A percentile compares a stretch with the other conserved stretches of the same genome.
These are phyloP conservation scores for Hypocryptadius cinnamomeus DNA, from an alignment of 2,113 vertebrate species.

Conservation along the genomic window DNA sequence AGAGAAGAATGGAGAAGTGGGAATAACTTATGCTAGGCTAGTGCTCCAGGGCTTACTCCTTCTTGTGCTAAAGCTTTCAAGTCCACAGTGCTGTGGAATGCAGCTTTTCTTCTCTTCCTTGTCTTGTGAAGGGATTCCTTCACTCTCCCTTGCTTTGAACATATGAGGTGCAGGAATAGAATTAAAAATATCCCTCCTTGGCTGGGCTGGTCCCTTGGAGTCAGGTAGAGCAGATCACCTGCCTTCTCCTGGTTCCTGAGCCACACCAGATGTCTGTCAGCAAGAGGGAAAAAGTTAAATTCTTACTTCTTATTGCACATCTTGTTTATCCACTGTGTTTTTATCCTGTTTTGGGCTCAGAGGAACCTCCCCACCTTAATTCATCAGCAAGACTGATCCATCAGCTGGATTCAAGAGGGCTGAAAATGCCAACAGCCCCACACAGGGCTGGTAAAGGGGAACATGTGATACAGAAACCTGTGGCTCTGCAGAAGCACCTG, in stretches of 20 bases:
- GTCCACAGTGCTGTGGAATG: not conserved
- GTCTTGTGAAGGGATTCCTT: not conserved
- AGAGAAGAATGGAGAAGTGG: not conserved
- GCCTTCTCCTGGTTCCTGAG: not conserved
- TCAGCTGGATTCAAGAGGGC: not conserved
- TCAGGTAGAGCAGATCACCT: not conserved
- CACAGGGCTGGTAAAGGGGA: not conserved
- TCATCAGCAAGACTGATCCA: not conserved
- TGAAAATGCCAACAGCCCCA: not conserved
- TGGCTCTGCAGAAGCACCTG: not conserved
- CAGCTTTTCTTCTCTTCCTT: not conserved
- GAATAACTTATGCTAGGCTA: not conserved
- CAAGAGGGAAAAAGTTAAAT: not conserved
- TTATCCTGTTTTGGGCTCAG: not conserved
- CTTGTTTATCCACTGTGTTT: not conserved
- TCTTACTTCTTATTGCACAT: not conserved
- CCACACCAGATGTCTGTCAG: rapidly evolving
- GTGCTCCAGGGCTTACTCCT: not conserved
- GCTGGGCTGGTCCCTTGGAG: not conserved
- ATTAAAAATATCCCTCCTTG: not conserved
- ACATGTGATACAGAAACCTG: not conserved
- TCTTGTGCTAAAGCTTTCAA: not conserved
- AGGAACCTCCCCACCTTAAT: not conserved
- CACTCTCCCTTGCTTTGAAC: not conserved
- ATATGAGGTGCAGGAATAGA: not conserved